Conservation (phyloP, 1,140 invertebrate species). For the Pogonognathellus flavescens region DNA sequence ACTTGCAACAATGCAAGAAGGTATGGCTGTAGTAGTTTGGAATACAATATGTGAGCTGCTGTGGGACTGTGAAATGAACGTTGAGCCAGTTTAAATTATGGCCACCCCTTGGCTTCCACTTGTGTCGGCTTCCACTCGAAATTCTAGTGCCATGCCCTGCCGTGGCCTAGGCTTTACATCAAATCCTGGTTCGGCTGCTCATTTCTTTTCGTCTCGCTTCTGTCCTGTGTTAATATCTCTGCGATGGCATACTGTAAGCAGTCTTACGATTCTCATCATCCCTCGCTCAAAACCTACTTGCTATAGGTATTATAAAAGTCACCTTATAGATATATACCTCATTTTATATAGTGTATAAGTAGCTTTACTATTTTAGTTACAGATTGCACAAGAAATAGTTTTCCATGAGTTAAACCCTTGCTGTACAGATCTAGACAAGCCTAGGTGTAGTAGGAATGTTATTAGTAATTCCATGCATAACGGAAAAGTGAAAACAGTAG, state of each 20-base stretch:
- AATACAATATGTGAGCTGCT: not conserved
- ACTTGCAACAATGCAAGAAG: too few species aligned
- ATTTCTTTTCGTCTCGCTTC: not conserved
- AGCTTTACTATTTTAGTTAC: too few species aligned
- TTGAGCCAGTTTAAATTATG: constrained; percentile 45
- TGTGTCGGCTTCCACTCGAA: constrained; percentile 24
- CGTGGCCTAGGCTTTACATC: constrained; percentile 6
- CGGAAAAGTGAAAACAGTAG: too few species aligned
- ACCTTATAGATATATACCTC: too few species aligned
- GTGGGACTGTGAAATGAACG: not conserved
- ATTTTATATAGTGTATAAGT: too few species aligned
- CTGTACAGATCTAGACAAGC: too few species aligned
- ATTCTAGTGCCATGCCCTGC: constrained; percentile 1
- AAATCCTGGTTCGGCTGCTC: not conserved
- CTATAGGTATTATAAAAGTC: too few species aligned
- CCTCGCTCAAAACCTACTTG: not conserved
- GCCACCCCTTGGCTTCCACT: constrained; percentile 30
- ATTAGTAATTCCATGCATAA: too few species aligned
- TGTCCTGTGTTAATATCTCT: not conserved
- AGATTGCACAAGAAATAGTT: too few species aligned
- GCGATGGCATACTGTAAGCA: not conserved
- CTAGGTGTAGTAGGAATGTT: too few species aligned
- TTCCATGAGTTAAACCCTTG: too few species aligned
- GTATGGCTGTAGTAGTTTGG: too few species aligned
- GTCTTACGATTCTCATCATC: not conserved